Evolutionary conservation across 2,797 vertebrate genomes (phyloP).

Genomic region (Dermochelys coriacea): DNA sequence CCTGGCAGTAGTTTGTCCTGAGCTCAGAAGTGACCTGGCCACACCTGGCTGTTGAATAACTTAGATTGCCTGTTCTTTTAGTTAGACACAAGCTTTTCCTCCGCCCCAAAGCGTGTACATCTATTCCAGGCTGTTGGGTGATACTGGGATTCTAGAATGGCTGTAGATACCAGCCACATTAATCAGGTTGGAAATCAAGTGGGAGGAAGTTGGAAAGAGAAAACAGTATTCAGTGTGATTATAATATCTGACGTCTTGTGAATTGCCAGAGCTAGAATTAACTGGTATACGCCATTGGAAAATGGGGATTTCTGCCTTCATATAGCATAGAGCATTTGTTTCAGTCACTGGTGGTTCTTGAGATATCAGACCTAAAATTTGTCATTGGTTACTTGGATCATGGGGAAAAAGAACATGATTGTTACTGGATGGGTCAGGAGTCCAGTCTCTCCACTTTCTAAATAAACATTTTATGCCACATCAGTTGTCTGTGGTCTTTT

Average conservation of each 20-base stretch:
- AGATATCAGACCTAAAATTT: conserved; percentile 13
- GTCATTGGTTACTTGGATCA: not conserved
- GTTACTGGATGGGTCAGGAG: not conserved
- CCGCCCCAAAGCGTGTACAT: too few relatives aligned
- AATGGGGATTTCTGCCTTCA: not conserved
- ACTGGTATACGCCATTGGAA: not conserved
- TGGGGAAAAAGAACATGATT: fast-evolving
- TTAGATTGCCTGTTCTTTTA: not conserved
- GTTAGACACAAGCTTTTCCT: not conserved
- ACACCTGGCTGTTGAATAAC: not conserved
- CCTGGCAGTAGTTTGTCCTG: too few relatives aligned
- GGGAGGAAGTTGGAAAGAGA: too few relatives aligned
- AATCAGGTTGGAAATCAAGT: too few relatives aligned
- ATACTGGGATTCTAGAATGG: too few relatives aligned
- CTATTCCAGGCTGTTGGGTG: too few relatives aligned
- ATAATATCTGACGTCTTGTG: not conserved
- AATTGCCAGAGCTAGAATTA: not conserved
- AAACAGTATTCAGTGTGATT: not conserved
- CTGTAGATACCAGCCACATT: too few relatives aligned
- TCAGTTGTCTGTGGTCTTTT: not conserved
- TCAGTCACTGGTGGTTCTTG: not conserved
- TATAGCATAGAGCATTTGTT: not conserved
- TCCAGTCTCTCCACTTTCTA: not conserved
- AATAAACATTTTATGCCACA: not conserved
- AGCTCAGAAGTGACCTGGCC: too few relatives aligned